Evolutionary conservation across 2,888 invertebrate genomes (phyloP).

Genomic region (Phaonia tiefii): DNA sequence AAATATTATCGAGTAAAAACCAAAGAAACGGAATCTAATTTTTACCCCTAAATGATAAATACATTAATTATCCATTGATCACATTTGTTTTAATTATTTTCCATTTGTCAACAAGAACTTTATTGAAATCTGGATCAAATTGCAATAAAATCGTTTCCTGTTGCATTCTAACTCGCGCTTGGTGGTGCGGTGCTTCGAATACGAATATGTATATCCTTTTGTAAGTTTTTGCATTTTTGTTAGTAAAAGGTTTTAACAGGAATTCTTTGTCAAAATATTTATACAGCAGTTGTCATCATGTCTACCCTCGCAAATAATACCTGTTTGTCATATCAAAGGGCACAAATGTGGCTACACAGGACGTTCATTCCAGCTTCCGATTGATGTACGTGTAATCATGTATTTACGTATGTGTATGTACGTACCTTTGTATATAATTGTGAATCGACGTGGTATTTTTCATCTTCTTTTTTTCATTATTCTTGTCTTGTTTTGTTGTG

Average conservation of each 20-base stretch:
- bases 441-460: slow-evolving; percentile 3
- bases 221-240: slow-evolving; percentile 27
- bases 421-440: background rate
- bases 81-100: background rate
- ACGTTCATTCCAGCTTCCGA: slow-evolving; percentile 31
- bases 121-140: background rate
- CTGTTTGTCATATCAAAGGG: slow-evolving; percentile 1
- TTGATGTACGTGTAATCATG: background rate
- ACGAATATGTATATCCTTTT: background rate
- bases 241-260: slow-evolving; percentile 38
- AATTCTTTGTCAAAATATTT: slow-evolving; percentile 69
- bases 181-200: slow-evolving; percentile 13
- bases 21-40: background rate
- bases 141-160: slow-evolving; percentile 42
- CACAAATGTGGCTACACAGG: slow-evolving; percentile 8
- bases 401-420: background rate
- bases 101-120: slow-evolving; percentile 12
- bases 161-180: slow-evolving; percentile 23
- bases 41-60: background rate
- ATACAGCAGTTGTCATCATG: slow-evolving; percentile 68
- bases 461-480: slow-evolving; percentile 19
- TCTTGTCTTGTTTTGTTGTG: background rate
- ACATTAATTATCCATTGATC: too few relatives aligned
- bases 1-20: too few relatives aligned
- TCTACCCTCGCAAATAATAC: slow-evolving; percentile 53